Base-by-base conservation (phyloP, 1,140 invertebrate genomes). In the Neodiprion pinetum region DNA sequence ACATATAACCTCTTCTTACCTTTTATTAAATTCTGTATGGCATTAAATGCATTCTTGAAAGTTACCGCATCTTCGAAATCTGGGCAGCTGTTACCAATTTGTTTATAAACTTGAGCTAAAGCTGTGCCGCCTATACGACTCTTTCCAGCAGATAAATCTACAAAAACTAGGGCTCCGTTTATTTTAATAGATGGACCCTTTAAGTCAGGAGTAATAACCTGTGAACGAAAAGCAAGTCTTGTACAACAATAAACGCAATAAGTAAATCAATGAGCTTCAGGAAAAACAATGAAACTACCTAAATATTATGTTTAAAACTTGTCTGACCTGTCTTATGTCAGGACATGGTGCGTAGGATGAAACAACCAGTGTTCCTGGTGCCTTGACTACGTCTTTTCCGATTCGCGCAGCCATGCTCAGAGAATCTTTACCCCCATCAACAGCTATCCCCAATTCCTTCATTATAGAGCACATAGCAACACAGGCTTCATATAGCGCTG, bases 351-450 rank as follows among this genome's bases (percentile, higher is more conserved):
- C 98, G 88, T 99, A 99, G 0, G 95, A 94, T 1, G 97, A 98
- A 21, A 99, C 92, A 0, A 99, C 98, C 8, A 99, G 88, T 12
- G 97, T 97, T 47, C 97, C 96, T 5, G 97, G 97, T 12, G 97
- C 94, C 87, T 97, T 98, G 0, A 98, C 93, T 4, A 94, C 92
- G 23, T 92, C 88, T 9, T 81, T 90, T 81, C 86, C 88, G 7
- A 98, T 93, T 79, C 96, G 90, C 0, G 97, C 97, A 21, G 97
- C 96, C 98, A 99, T 99, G 76, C 97, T 98, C 0, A 99, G 88
- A 0, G 98, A 99, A 89, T 99, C 98, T 87, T 99, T 99, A 17
- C 98, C 98, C 17, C 98, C 98, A 88, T 99, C 98, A 66, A 99
- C 92, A 28, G 97, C 98, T 47, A 99, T 94, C 72, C 96, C 96